Conservation (phyloP, 23 tunicate genomes). For the Trididemnum nubilum region DNA sequence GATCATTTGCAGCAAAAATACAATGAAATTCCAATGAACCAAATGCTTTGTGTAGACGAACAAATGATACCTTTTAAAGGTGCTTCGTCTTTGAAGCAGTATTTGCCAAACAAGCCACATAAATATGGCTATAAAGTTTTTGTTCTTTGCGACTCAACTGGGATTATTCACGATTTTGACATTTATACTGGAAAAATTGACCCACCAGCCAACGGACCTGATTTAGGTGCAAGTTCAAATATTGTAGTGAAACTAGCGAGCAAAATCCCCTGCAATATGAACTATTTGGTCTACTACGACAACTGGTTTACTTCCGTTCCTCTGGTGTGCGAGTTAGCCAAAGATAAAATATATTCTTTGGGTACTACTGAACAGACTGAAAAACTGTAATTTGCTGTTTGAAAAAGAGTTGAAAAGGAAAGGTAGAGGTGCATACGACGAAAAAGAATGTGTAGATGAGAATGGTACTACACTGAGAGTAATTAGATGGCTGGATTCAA, state of each 20-base stretch:
- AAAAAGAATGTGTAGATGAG: slow-evolving; percentile 1
- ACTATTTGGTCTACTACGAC: slow-evolving; percentile 25
- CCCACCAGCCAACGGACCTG: not conserved
- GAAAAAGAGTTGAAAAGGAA: slow-evolving; percentile 14
- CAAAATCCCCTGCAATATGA: not conserved
- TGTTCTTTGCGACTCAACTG: not conserved
- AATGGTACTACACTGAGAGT: slow-evolving; percentile 1
- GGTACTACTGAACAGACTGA: slow-evolving; percentile 6
- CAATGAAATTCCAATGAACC: not conserved
- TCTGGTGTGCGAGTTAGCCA: not conserved
- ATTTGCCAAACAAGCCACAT: no score
- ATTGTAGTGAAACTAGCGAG: slow-evolving; percentile 11
- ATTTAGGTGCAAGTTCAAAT: slow-evolving; percentile 32
- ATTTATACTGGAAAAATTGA: slow-evolving; percentile 19
- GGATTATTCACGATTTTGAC: slow-evolving; percentile 14
- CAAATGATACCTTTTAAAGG: no score
- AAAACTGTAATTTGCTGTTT: not conserved
- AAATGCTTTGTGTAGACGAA: no score
- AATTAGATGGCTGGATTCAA: slow-evolving; percentile 19
- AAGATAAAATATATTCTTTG: not conserved
- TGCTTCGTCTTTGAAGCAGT: no score
- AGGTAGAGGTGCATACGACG: not conserved
- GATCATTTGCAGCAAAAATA: slow-evolving; percentile 13
- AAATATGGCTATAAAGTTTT: no score
- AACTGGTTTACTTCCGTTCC: slow-evolving; percentile 28